phyloP scores from a whole-genome alignment of 1,140 invertebrate species.

The Diorhabda sublineata region DNA sequence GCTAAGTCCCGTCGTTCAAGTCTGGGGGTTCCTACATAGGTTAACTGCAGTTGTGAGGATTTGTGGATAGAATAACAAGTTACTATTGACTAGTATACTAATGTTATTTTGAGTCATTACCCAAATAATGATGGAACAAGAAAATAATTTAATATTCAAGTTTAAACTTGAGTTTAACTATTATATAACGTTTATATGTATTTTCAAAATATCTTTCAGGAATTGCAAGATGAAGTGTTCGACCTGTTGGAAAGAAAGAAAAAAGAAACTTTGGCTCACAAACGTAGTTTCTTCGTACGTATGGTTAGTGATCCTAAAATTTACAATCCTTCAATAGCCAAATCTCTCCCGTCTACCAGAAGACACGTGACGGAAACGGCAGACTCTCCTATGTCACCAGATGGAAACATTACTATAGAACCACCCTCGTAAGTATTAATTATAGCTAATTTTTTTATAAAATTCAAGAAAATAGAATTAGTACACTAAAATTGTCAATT shows the following conservation, averaged over 20 bases:
- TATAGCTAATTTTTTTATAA: not conserved
- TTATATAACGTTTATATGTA: too few species aligned
- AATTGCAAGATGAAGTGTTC: conserved; percentile 63
- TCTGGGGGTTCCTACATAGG: too few species aligned
- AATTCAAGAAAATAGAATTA: too few species aligned
- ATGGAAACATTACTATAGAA: conserved; percentile 47
- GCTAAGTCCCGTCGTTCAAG: too few species aligned
- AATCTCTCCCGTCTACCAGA: conserved; percentile 57
- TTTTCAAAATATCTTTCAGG: conserved; percentile 43
- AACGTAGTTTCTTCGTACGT: conserved; percentile 91
- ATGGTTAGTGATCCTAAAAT: conserved; percentile 97
- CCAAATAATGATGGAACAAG: too few species aligned
- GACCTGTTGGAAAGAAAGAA: conserved; percentile 64
- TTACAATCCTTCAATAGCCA: conserved; percentile 84
- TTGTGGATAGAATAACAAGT: too few species aligned
- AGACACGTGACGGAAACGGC: conserved; percentile 49
- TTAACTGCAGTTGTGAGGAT: too few species aligned
- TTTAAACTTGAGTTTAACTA: too few species aligned
- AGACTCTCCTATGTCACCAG: conserved; percentile 41
- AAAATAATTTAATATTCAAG: too few species aligned
- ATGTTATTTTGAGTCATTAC: too few species aligned
- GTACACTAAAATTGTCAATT: too few species aligned
- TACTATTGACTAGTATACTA: too few species aligned
- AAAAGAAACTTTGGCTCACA: conserved; percentile 75
- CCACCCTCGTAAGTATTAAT: conserved; percentile 44